phyloP scores from a whole-genome alignment of 2,797 vertebrate species.

The Manis crassicaudata region DNA sequence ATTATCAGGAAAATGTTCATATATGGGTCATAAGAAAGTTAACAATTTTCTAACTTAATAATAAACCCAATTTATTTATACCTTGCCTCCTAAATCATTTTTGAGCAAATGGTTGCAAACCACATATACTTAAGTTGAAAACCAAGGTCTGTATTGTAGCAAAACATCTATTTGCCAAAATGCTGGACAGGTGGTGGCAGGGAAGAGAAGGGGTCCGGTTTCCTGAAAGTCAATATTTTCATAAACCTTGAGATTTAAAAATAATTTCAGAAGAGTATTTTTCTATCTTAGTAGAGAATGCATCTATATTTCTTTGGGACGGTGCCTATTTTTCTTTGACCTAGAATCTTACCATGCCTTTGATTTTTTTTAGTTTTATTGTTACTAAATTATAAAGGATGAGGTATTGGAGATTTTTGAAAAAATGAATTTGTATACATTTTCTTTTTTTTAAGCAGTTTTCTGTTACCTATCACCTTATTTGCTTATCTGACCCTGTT shows the following conservation, averaged over 20 bases:
- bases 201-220: neutral
- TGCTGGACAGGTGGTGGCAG: neutral
- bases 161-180: neutral
- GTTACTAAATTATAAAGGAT: neutral
- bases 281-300: neutral
- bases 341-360: neutral
- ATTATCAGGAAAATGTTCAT: neutral
- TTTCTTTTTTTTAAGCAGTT: slow-evolving; percentile 2
- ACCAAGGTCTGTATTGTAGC: neutral
- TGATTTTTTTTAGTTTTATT: neutral
- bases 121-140: neutral
- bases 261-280: slow-evolving; percentile 1
- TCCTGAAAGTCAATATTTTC: neutral
- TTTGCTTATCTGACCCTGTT: neutral
- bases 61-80: neutral
- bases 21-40: neutral
- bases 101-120: neutral
- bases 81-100: neutral
- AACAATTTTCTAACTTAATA: neutral
- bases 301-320: neutral
- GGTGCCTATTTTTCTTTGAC: neutral
- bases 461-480: neutral
- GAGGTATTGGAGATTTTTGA: neutral
- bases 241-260: neutral
- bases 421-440: neutral